Evolutionary conservation across 1,140 invertebrate genomes (phyloP).

Genomic region (Magallana ariakensis): DNA sequence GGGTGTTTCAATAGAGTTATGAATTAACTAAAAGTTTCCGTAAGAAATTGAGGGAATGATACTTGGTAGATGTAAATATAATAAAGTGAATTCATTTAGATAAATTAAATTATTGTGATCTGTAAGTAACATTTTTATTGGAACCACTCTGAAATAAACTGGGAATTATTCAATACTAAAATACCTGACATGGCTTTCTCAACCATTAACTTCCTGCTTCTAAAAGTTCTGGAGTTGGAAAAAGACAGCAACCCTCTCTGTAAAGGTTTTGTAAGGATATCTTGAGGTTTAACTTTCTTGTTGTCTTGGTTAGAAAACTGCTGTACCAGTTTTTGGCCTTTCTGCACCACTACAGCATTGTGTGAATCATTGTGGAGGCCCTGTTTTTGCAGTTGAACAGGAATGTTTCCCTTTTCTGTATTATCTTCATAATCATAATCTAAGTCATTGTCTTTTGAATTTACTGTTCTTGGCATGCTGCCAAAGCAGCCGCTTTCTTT

Average conservation of each 20-base stretch:
- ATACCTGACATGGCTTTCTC: slow-evolving; percentile 72
- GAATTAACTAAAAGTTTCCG: too few relatives aligned
- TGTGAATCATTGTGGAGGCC: neutral
- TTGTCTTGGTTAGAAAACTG: slow-evolving; percentile 32
- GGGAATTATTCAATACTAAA: too few relatives aligned
- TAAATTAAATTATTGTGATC: too few relatives aligned
- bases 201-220: slow-evolving; percentile 58
- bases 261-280: neutral
- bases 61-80: too few relatives aligned
- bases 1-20: too few relatives aligned
- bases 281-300: slow-evolving; percentile 29
- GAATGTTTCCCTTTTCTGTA: neutral
- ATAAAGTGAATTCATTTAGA: too few relatives aligned
- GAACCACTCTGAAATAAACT: too few relatives aligned
- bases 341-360: slow-evolving; percentile 49
- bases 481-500: slow-evolving; percentile 72
- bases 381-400: neutral
- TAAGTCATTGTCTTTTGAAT: slow-evolving; percentile 5
- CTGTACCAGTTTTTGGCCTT: slow-evolving; percentile 41
- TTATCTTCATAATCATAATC: slow-evolving; percentile 34
- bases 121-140: too few relatives aligned
- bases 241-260: neutral
- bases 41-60: too few relatives aligned
- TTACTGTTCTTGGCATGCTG: slow-evolving; percentile 37
- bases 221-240: neutral